Conservation (phyloP, 2,797 vertebrate species). For the Acrocephalus scirpaceus region DNA sequence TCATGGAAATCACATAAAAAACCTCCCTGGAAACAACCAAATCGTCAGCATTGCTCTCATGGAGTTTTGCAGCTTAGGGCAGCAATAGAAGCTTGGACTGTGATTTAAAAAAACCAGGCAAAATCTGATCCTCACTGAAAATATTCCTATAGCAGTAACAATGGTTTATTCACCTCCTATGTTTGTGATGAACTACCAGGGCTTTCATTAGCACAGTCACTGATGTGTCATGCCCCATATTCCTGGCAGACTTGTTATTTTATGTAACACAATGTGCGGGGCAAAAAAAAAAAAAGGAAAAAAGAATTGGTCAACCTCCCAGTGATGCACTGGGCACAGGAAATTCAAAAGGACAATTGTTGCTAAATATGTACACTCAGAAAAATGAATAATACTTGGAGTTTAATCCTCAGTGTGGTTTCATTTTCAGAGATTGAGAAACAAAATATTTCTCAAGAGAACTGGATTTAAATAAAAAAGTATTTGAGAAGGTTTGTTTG, state of each 20-base stretch:
- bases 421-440: not conserved
- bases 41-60: not conserved
- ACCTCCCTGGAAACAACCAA: not conserved
- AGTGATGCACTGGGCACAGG: conserved; percentile 49
- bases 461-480: not conserved
- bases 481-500: not conserved
- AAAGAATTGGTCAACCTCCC: not conserved
- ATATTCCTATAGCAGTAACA: not conserved
- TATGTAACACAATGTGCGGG: conserved; percentile 33
- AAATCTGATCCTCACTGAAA: not conserved
- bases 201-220: conserved; percentile 49
- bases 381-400: not conserved
- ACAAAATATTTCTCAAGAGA: not conserved
- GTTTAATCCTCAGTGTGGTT: not conserved
- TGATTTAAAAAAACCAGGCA: accelerated
- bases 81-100: not conserved
- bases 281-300: not conserved
- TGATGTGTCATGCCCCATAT: conserved; percentile 36
- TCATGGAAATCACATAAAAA: not conserved
- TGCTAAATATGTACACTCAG: conserved; percentile 39
- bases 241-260: conserved; percentile 51
- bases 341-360: conserved; percentile 57
- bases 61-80: not conserved
- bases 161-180: conserved; percentile 56
- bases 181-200: not conserved